A percentile compares a stretch with the other conserved stretches of the same genome.
phyloP scores from a whole-genome alignment of 2,113 vertebrate species.

The Eurypyga helias region DNA sequence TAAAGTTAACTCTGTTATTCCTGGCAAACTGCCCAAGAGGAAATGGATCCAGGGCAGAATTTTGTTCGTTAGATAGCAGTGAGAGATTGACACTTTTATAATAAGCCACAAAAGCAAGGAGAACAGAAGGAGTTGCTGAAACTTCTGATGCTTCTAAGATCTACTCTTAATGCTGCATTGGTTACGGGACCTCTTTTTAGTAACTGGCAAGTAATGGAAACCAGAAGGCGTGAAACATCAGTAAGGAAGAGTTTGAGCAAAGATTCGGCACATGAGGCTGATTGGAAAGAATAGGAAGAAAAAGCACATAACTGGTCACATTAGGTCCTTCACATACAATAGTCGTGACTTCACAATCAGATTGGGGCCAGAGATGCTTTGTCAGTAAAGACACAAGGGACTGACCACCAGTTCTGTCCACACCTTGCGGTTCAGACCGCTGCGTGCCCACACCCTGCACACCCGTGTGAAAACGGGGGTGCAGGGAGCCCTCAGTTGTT shows the following conservation, averaged over 20 bases:
- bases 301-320: not conserved
- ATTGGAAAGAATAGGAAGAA: not conserved
- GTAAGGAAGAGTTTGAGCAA: not conserved
- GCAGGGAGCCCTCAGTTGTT: not conserved
- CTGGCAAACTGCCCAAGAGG: conserved; percentile 77
- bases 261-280: not conserved
- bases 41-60: conserved; percentile 68
- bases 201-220: conserved; percentile 54
- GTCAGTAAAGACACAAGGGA: not conserved
- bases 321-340: not conserved
- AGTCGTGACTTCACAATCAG: not conserved
- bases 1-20: conserved; percentile 77
- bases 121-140: conserved; percentile 51
- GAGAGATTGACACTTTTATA: conserved; percentile 64
- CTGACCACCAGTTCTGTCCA: conserved; percentile 14
- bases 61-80: conserved; percentile 67
- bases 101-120: conserved; percentile 45
- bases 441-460: not conserved
- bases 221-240: conserved; percentile 11
- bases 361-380: not conserved
- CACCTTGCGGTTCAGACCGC: not conserved
- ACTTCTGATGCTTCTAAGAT: conserved; percentile 7
- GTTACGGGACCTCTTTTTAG: not conserved
- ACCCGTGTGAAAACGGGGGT: not conserved
- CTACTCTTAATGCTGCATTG: not conserved